A percentile compares a stretch with the other conserved stretches of the same genome.
These are phyloP conservation scores for Drosophila hydei DNA, from an alignment of 1,140 invertebrate genomes.

Conservation along the genomic window DNA sequence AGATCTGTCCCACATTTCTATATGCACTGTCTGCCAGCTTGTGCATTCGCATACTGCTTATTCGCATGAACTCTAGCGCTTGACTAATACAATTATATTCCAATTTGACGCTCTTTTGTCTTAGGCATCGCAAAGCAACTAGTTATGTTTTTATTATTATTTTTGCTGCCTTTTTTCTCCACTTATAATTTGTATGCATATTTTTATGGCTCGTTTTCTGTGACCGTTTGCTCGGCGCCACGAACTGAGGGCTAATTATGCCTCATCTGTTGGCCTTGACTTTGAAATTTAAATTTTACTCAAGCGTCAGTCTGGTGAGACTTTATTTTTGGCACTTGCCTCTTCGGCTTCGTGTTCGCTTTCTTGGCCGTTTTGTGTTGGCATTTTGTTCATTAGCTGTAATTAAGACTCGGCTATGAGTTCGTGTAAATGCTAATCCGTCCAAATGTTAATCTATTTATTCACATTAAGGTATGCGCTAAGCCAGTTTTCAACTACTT, in stretches of 20 bases:
- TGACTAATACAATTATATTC: slow-evolving; percentile 17
- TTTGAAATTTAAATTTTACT: slow-evolving; percentile 44
- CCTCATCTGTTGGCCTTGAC: slow-evolving; percentile 47
- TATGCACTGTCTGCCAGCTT: slow-evolving; percentile 5
- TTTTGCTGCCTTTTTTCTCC: slow-evolving; percentile 1
- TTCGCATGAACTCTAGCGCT: neutral
- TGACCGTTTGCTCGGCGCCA: slow-evolving; percentile 26
- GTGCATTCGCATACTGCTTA: neutral
- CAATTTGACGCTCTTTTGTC: slow-evolving; percentile 15
- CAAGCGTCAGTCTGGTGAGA: slow-evolving; percentile 19
- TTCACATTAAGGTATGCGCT: slow-evolving; percentile 37
- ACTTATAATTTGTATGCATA: slow-evolving; percentile 14
- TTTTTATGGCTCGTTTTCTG: slow-evolving; percentile 15
- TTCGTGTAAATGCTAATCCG: slow-evolving; percentile 47
- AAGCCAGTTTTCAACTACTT: neutral
- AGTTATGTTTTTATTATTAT: slow-evolving; percentile 26
- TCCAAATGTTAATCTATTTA: slow-evolving; percentile 35
- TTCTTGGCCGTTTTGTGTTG: slow-evolving; percentile 22
- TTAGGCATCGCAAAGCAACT: slow-evolving; percentile 8
- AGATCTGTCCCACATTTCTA: slow-evolving; percentile 27
- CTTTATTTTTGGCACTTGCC: slow-evolving; percentile 13
- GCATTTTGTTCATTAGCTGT: slow-evolving; percentile 23
- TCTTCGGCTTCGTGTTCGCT: slow-evolving; percentile 15
- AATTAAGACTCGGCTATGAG: slow-evolving; percentile 46
- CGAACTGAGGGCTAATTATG: slow-evolving; percentile 29